A percentile compares a stretch with the other conserved stretches of the same genome.
Evolutionary conservation across 2,797 vertebrate species (phyloP).

Genomic region (Scleropages formosus): DNA sequence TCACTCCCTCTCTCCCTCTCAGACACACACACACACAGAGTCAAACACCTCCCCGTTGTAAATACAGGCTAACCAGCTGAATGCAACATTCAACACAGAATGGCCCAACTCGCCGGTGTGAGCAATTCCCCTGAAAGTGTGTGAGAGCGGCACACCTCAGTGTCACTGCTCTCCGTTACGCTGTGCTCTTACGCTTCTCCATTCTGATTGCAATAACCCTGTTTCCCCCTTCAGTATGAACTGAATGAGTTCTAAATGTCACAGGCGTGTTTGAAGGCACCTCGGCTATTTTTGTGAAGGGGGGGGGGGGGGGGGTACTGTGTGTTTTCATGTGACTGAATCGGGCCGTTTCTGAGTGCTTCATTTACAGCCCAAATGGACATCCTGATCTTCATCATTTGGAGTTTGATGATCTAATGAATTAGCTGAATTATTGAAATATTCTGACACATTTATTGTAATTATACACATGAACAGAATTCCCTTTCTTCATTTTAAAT

Average conservation of each 20-base stretch:
- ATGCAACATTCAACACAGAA: too few species aligned
- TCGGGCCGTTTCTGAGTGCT: background rate
- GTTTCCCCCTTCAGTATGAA: background rate
- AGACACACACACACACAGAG: background rate
- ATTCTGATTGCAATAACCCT: background rate
- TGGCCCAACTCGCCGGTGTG: background rate
- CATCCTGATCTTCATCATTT: background rate
- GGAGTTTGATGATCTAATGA: background rate
- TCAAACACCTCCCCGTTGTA: background rate
- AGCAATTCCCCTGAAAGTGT: background rate
- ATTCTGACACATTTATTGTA: background rate
- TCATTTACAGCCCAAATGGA: too few species aligned
- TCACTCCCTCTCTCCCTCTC: slow-evolving; percentile 14
- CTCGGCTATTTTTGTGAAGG: background rate
- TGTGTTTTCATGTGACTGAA: too few species aligned
- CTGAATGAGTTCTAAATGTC: background rate
- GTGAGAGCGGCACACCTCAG: background rate
- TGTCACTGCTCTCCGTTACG: background rate
- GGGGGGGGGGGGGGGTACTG: background rate
- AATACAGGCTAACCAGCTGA: background rate
- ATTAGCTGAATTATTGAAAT: slow-evolving; percentile 1
- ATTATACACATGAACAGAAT: background rate
- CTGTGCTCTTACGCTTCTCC: background rate
- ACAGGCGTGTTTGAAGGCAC: background rate
- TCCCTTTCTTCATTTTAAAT: background rate